Base-by-base conservation (phyloP, 2,888 invertebrate genomes). In the Protodeltote pygarga region DNA sequence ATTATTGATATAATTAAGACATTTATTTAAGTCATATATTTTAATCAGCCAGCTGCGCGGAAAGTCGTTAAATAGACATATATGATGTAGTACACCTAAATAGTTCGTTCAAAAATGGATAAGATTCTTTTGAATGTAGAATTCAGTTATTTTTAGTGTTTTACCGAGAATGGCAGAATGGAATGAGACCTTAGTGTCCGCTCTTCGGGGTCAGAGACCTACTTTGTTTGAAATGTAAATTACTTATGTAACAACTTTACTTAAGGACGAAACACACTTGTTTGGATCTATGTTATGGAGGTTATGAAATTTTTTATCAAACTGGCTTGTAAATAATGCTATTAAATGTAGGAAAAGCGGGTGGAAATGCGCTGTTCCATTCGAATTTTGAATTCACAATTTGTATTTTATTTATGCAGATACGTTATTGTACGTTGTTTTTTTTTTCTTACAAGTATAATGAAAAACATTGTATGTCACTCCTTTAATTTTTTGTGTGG, bases 101-200 rank as follows among this genome's bases (percentile, higher is more conserved):
- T 55, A 11, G 13, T 55, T 53, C 11, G 3, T 25, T 10, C 41
- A 35, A 13, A 45, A 38, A 64, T 34, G 24, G 40, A n/a, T 9
- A 38, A 13, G 10, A 34, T 21, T 9, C 14, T 34, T 29, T 20
- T 29, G 11, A 41, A 50, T 37, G 34, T 38, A 3, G 37, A 4
- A 42, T 19, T 29, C 2, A 38, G 1, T 9, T 13, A 20, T 40
- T 38, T 62, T 42, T 41, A 15, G 23, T 28, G 17, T 29, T 19
- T 17, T 6, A 4, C 28, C 31, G 33, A 31, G 13, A 62, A 63
- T 25, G 37, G 31, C 4, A 27, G 6, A 27, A 34, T 35, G 24
- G 27, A 35, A 21, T 19, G 4, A 37, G 45, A 6, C 14, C 8
- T 13, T 14, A 14, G 5, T n/a, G 8, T 10, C 8, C 11, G 11